Base-by-base conservation (phyloP, 2,113 vertebrate genomes). In the Stigmatopora argus region DNA sequence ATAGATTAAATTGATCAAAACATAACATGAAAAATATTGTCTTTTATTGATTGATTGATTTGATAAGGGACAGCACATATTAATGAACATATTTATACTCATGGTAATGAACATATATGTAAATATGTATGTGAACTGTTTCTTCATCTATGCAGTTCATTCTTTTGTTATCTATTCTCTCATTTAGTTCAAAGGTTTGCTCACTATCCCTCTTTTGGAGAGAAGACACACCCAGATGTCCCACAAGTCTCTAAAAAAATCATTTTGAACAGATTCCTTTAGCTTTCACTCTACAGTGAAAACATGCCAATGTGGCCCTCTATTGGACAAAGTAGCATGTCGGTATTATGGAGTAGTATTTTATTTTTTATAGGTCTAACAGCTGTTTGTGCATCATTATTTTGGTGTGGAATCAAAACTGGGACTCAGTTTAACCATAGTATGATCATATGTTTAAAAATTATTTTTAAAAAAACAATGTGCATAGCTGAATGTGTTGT, bases 31-130 rank as follows among this genome's bases (percentile, higher is more conserved):
- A 31, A 31, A 31, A 31, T 31, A 31, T 31, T 31, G 1, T 31
- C 26, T 31, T 31, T 31, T 31, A 31, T 31, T 31, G 26, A 31
- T 31, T 31, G 26, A 31, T 31, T 31, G 1, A 31, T 31, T 31
- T 31, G 26, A 31, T 31, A 31, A n/a, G n/a, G n/a, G n/a, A n/a
- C n/a, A n/a, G n/a, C 26, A 31, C 26, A 3, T 31, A 31, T 2
- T 31, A 31, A 31, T 31, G 26, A 31, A 31, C 26, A 31, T 31
- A 31, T 31, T 31, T 31, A 31, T 31, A 31, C 3, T 82, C 77
- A 67, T 79, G 64, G 70, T 77, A 46, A 65, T 62, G 19, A 78
- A 14, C 65, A 67, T 55, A 72, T 56, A 83, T 70, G 66, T 1
- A 1, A 23, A 23, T 31, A 56, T 23, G 21, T 55, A 21, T 11